These are phyloP conservation scores for Desmodus rotundus DNA, from an alignment of 2,113 vertebrate genomes.

Conservation along the genomic window DNA sequence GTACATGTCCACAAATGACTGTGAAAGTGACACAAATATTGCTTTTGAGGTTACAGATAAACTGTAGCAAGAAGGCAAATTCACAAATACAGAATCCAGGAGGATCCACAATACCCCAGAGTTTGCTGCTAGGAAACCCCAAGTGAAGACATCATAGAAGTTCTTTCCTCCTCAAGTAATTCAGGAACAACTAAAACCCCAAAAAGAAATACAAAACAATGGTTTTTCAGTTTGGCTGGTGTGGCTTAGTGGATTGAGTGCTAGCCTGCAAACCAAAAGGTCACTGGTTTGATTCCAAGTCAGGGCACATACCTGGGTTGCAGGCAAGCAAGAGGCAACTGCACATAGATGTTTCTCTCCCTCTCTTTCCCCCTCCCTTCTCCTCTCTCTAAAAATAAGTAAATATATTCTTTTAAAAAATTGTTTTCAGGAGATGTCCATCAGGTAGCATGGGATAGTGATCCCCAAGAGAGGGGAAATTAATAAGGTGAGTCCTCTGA, in stretches of 20 bases:
- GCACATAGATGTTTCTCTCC: too few species aligned
- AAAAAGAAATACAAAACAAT: not conserved
- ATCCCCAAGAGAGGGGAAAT: not conserved
- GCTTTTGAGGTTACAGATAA: not conserved
- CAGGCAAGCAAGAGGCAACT: too few species aligned
- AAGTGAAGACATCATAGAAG: not conserved
- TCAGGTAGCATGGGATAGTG: not conserved
- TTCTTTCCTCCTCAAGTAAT: not conserved
- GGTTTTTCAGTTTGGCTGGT: too few species aligned
- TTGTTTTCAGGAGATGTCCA: not conserved
- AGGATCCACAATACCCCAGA: not conserved
- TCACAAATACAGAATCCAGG: not conserved
- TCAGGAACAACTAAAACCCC: not conserved
- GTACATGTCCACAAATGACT: not conserved
- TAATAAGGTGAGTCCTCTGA: not conserved
- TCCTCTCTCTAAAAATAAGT: too few species aligned
- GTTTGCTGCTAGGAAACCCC: not conserved
- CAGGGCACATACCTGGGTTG: too few species aligned
- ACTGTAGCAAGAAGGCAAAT: not conserved
- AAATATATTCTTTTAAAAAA: too few species aligned
- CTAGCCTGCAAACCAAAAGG: too few species aligned
- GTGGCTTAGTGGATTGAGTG: too few species aligned
- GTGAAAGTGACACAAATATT: not conserved
- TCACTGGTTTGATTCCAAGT: too few species aligned
- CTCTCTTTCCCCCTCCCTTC: too few species aligned